A percentile compares a stretch with the other conserved stretches of the same genome.
Evolutionary conservation across 53 echinoderm and acorn worm species (phyloP).

Genomic region (Stichopus horrens): DNA sequence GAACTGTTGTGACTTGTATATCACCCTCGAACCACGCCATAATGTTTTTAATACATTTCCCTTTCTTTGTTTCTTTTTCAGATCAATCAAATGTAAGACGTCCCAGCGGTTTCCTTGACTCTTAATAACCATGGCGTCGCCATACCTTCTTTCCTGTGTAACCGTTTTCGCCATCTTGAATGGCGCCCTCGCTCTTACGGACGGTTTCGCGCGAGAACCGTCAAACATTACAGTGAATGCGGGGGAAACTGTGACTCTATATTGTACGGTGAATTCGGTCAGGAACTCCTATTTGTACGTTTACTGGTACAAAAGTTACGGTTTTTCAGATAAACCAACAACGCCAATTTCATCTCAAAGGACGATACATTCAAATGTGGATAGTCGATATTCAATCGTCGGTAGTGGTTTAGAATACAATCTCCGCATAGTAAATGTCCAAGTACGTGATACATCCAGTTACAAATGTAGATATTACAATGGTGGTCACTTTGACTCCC

Average conservation of each 20-base stretch:
- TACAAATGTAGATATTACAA: conserved; percentile 29
- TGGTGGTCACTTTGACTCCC: conserved; percentile 6
- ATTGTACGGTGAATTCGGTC: not conserved
- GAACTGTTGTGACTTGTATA: no score
- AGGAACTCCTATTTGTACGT: not conserved
- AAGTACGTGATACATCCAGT: conserved; percentile 21
- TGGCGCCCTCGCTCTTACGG: not conserved
- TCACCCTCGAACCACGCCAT: no score
- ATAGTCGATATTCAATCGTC: conserved; percentile 31
- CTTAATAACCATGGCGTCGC: not conserved
- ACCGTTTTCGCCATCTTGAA: not conserved
- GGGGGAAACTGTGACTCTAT: conserved; percentile 15
- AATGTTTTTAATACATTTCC: no score
- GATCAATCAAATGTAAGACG: no score
- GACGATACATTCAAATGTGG: conserved; percentile 7
- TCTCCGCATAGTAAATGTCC: not conserved
- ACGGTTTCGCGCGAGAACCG: conserved; percentile 11
- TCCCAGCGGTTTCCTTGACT: no score
- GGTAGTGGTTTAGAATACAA: conserved; percentile 1
- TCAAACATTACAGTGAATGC: conserved; percentile 16
- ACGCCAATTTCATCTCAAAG: conserved; percentile 20
- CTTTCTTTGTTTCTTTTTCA: no score
- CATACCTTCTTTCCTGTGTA: not conserved
- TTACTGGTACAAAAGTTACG: conserved; percentile 47
- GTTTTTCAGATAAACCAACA: conserved; percentile 22